phyloP scores from a whole-genome alignment of 2,113 vertebrate species.

The Odontophorus gujanensis region DNA sequence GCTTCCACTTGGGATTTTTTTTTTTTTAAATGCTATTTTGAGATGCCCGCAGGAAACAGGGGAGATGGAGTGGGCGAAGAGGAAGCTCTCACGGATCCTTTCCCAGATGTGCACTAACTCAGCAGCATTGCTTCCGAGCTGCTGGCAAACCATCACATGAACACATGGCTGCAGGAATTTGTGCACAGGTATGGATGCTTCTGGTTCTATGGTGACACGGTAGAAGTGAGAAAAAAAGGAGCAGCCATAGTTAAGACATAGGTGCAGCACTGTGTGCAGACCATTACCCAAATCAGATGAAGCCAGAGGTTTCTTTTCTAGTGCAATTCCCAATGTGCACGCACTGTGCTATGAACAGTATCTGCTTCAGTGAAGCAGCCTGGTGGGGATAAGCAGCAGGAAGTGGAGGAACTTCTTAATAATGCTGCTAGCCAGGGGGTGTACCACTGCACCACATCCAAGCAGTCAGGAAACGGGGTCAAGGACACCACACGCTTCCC shows the following conservation, averaged over 20 bases:
- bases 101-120: not conserved
- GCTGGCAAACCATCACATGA: not conserved
- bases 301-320: not conserved
- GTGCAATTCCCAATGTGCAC: not conserved
- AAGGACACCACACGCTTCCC: not conserved
- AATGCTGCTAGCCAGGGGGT: not conserved
- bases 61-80: not conserved
- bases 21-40: not conserved
- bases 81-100: not conserved
- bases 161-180: not conserved
- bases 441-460: not conserved
- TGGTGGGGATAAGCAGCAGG: not conserved
- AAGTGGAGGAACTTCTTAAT: not conserved
- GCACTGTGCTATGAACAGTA: not conserved
- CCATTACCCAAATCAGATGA: not conserved
- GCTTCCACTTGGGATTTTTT: not conserved
- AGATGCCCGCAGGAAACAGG: not conserved
- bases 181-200: fast-evolving
- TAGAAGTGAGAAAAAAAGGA: not conserved
- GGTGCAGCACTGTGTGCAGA: fast-evolving
- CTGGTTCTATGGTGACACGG: not conserved
- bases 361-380: not conserved
- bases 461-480: not conserved
- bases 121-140: not conserved
- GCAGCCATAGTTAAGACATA: not conserved